Base-by-base conservation (phyloP, 2,113 vertebrate genomes). In the Sebastes fasciatus region DNA sequence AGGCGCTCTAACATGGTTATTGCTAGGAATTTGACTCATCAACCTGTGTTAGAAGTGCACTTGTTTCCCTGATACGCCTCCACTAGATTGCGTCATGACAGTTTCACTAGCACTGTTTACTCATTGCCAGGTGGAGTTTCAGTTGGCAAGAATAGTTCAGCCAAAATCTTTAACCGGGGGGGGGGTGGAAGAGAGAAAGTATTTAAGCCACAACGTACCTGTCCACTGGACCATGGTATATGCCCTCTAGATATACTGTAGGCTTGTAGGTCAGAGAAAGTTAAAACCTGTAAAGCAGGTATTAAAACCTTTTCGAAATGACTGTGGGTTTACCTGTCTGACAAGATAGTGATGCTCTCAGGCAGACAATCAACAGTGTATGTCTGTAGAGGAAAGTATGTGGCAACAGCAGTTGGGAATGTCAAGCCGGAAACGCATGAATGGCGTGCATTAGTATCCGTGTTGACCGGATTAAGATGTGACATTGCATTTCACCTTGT, bases 231-330 rank as follows among this genome's bases (percentile, higher is more conserved):
- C 42, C 26, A 1, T 26, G 8, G 8, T 11, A 1, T 34, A 34
- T 67, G 43, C 6, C 73, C 67, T 81, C 19, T 72, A 61, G 64
- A 73, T 82, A 3, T 84, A 13, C 21, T 26, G 11, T n/a, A 83
- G 58, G 52, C 75, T 79, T 86, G 69, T 85, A 61, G 91, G 89
- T 92, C 87, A 89, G 26, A 77, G 46, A 58, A 46, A 81, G 84
- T 43, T 42, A 45, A 60, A 93, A 89, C 93, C 90, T 80, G 94
- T 90, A 73, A 46, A 92, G 48, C 92, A 71, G 86, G 92, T 89
- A 48, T 79, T 70, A 42, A 82, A 80, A 55, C 68, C 67, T 77
- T 79, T 55, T 5, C 51, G 71, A 83, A 65, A 69, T 49, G 14
- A 4, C 63, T 82, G 67, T 70, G 67, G 87, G 79, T 69, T 82